Evolutionary conservation across 2,113 vertebrate species (phyloP), one percentile per base, ranked within the genome.

Genomic region (Lipophrys pholis): DNA sequence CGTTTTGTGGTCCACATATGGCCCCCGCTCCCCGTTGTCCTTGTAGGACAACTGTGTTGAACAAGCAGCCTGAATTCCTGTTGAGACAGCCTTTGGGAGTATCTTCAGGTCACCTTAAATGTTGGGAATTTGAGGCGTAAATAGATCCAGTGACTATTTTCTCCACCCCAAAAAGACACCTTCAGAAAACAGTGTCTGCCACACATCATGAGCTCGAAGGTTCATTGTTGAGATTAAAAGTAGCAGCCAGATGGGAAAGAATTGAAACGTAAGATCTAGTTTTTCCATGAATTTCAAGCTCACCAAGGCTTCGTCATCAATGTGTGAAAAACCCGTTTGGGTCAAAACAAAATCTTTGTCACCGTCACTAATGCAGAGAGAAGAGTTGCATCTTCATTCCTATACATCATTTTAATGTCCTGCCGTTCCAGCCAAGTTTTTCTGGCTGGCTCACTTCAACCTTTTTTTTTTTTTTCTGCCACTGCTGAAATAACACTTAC

Each of bases 401-500:
- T 30, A 30, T 30, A 30, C 21, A 30, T 30, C 21, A 30, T 30
- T 30, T 30, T 30, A 30, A 30, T 30, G 21, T 30, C 21, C 21
- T 30, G 21, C 21, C 4, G 21, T 30, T 30, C 21, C 21, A 30
- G 21, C 21, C 21, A 30, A 30, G 21, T 30, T 30, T 30, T 17
- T 14, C 7, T 59, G 15, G 66, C 65, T 35, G 73, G 71, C 70
- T 75, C 64, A 8, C 9, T 17, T 21, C 10, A 11, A 11, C 12
- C 15, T 11, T 11, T 11, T 42, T 42, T 42, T 42, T 42, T 42
- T 42, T 54, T 42, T 64, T 72, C n/a, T 11, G 8, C 42, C 4
- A 11, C 55, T 57, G 78, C 59, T 79, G 43, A 51, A 85, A 82
- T 66, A 79, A 80, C 72, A 79, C 51, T 67, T 67, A 45, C 54